These are phyloP conservation scores for Drosophila cracens DNA, from an alignment of 2,888 invertebrate species.

Conservation along the genomic window DNA sequence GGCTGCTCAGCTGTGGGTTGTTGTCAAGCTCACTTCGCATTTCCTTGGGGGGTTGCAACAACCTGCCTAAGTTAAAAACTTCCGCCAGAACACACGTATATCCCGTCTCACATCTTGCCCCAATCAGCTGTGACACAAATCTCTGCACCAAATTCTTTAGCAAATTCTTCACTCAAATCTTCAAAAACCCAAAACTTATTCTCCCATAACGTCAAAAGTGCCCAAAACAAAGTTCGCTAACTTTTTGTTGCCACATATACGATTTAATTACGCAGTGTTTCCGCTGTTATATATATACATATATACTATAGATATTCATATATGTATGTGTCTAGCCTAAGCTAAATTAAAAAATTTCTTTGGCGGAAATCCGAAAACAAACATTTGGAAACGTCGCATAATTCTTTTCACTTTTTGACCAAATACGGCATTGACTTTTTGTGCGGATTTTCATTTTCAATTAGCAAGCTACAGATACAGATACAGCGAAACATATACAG, in stretches of 20 bases:
- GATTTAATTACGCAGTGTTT: slow-evolving; percentile 66
- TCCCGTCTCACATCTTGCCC: background rate
- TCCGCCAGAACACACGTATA: slow-evolving; percentile 17
- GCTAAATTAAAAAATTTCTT: slow-evolving; percentile 66
- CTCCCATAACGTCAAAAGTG: slow-evolving; percentile 61
- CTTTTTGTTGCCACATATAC: slow-evolving; percentile 32
- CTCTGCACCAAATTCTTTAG: background rate
- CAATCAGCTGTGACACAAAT: slow-evolving; percentile 11
- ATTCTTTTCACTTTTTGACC: slow-evolving; percentile 77
- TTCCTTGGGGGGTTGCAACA: slow-evolving; percentile 42
- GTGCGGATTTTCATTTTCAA: slow-evolving; percentile 62
- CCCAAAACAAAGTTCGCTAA: slow-evolving; percentile 37
- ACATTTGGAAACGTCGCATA: slow-evolving; percentile 58
- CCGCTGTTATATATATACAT: slow-evolving; percentile 37
- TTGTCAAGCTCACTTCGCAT: slow-evolving; percentile 19
- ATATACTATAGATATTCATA: background rate
- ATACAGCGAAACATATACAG: slow-evolving; percentile 18
- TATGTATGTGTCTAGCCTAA: slow-evolving; percentile 3
- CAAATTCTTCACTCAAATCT: background rate
- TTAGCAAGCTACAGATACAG: slow-evolving; percentile 49
- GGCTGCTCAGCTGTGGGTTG: slow-evolving; percentile 38
- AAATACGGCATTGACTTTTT: slow-evolving; percentile 65
- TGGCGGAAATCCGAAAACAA: slow-evolving; percentile 69
- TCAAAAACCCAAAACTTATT: slow-evolving; percentile 34
- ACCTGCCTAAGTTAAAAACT: slow-evolving; percentile 4